These are phyloP conservation scores for Sebastes itinus DNA, from an alignment of 2,797 vertebrate genomes.

Conservation along the genomic window DNA sequence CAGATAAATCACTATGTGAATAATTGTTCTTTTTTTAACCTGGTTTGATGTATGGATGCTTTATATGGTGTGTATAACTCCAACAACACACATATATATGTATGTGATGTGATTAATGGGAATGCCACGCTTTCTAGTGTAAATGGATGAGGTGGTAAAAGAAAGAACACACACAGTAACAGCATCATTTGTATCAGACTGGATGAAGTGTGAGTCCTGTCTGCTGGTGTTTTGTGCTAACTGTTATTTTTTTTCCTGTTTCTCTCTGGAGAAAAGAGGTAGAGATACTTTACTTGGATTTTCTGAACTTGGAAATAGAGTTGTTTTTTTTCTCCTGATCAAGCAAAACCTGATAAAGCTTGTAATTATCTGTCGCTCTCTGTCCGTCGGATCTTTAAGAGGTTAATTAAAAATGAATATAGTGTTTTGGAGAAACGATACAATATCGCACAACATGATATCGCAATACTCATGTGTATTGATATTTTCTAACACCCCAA, in stretches of 20 bases:
- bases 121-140: background rate
- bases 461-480: no score
- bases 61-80: background rate
- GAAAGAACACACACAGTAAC: background rate
- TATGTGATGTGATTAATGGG: background rate
- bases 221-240: background rate
- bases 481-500: no score
- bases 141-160: background rate
- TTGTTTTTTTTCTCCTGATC: no score
- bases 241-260: background rate
- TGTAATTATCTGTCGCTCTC: no score
- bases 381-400: no score
- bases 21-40: background rate
- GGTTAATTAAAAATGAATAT: no score
- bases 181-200: background rate
- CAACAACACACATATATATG: background rate
- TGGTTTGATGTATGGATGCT: background rate
- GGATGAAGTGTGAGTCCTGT: background rate
- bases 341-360: no score
- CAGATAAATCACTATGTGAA: constrained; percentile 14
- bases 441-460: no score
- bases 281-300: background rate
- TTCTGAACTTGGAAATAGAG: background rate
- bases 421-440: no score
- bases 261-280: background rate